Evolutionary conservation across 92 coral and sea anemone genomes (phyloP), one percentile per base, ranked within the genome.

Genomic region (Palythoa heliodiscus): DNA sequence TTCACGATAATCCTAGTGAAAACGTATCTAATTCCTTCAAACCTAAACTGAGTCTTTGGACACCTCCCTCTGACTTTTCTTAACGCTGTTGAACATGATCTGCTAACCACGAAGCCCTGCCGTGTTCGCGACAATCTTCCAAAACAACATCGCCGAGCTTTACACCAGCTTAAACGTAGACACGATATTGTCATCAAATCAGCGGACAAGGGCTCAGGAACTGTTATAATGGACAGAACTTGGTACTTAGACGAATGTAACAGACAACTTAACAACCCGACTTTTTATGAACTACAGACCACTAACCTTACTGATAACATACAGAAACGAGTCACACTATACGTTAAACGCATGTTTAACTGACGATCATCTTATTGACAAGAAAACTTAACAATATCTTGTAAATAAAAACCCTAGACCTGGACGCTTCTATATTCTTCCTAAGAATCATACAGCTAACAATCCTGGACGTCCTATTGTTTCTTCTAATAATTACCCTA

Each of bases 21-120:
- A 15, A 35, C 39, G 23, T 39, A 12, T 19, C 84, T 60, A 68
- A 68, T 47, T 87, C 83, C 69, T 88, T 88, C 74, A 73, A 68
- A 19, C 39, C 67, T 60, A 61, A 87, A 87, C 40, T 77, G 11
- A 55, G 61, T 55, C 35, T 37, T 24, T 80, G 86, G 87, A 74
- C 78, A 19, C 87, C 90, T 9, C 87, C 84, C 5, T 24, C 83
- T 22, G 69, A 75, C 90, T 71, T 87, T 87, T 55, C 82, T 87
- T 12, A 73, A 50, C 76, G 87, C 90, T 11, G 68, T 87, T 25
- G 22, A 71, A 71, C 73, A 52, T 2, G 75, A 79, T 63, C 24
- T 87, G 4, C 12, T 71, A 20, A 68, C 82, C 70, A 29, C 84
- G 11, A 80, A 78, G 50, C 89, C 75, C 13, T 3, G 6, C 63